Evolutionary conservation across 2,113 vertebrate genomes (phyloP), one percentile per base, ranked within the genome.

Genomic region (Accipiter virgatus): DNA sequence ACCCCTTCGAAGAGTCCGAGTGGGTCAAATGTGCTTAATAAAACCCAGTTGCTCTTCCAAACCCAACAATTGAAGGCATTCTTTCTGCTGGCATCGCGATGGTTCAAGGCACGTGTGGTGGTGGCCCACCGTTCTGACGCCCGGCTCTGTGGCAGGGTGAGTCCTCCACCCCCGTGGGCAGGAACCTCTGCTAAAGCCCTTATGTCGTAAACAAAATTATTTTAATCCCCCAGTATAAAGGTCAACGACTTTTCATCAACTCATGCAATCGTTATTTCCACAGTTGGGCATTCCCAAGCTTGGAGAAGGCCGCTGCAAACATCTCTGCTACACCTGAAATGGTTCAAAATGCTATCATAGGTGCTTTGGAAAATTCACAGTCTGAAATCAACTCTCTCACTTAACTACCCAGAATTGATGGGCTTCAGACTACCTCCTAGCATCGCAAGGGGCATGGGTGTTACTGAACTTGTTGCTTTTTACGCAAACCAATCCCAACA

Each of bases 1-100:
- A 26, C 22, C n/a, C 45, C 10, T 6, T 7, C 2, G 0, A 25
- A 32, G 12, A 11, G 27, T 11, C 29, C 6, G 1, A 4, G 5
- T 9, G 59, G 36, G 47, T 27, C 47, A 52, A 27, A 52, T 0
- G 2, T 21, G 59, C 36, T 23, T 21, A 16, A 19, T 40, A 23
- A 32, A 78, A 38, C 20, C 6, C 16, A 2, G 21, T 25, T 34
- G 5, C 38, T 56, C 31, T 32, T 55, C 20, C 23, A 53, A 53
- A 40, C 48, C 27, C 14, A 29, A 11, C 36, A 9, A 21, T 16
- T 10, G 10, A 31, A 55, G 53, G 15, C 11, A 15, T 21, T 6
- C 3, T 32, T 32, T 32, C 40, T 23, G 42, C 40, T 42, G 21
- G 40, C 29, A 7, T 10, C 0, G 13, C 9, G 4, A 38, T 16